Base-by-base conservation (phyloP, 1,140 invertebrate genomes). In the Helicoverpa armigera region DNA sequence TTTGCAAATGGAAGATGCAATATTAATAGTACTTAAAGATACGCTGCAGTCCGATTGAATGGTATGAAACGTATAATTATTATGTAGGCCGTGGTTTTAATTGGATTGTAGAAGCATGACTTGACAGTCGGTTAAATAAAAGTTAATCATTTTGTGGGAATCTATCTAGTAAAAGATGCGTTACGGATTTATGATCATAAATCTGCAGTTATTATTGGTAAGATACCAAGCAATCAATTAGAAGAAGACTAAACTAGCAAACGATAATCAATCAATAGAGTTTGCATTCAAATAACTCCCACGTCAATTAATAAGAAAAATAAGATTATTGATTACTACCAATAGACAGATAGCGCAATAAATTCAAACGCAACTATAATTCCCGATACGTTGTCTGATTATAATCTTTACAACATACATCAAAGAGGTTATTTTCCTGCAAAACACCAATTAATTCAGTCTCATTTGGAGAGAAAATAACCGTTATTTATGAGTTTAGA, bases 401-500 rank as follows among this genome's bases (percentile, higher is more conserved):
- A 80, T 80, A 58, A 70, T 81, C 78, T 79, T 76, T 81, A 76
- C 54, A 70, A 31, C 53, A 61, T 60, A 70, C 31, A 48, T 50
- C 35, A 61, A 76, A 81, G 69, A 23, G 73, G 54, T 56, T 11
- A 51, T 18, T 63, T 78, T 75, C 58, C 35, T 50, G 54, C 16
- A 67, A 73, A 63, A 43, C 43, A 53, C 16, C 31, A 79, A 81
- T 75, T 82, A 80, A 74, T 73, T 82, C 72, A 73, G 67, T 61
- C 63, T 83, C 67, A 77, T 85, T 86, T 88, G 79, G 82, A 85
- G 83, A 85, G 83, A 87, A 91, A 89, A 90, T 88, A 88, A 86
- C 84, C 63, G 80, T 89, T 85, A 92, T 91, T 91, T 89, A 91
- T 86, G 86, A 82, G 83, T 83, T 88, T 85, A 85, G 81, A 79